Base-by-base conservation (phyloP, 1,140 invertebrate species). In the Grapholita molesta region DNA sequence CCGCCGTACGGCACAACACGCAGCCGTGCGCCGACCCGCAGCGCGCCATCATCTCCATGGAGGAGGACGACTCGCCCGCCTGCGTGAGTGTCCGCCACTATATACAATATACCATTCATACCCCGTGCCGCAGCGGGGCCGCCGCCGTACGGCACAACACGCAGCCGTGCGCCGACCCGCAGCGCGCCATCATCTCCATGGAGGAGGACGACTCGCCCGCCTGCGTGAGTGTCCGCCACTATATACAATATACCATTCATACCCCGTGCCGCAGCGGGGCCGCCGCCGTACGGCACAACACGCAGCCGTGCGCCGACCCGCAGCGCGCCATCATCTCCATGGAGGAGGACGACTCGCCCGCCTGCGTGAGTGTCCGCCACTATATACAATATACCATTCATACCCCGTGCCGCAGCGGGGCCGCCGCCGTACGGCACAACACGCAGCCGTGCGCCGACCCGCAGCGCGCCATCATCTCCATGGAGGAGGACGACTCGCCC, bases 281-380 rank as follows among this genome's bases (percentile, higher is more conserved):
- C 28, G 28, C 28, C 28, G 28, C 28, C 28, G 3, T 30, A 30
- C 28, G 28, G 28, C 28, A 30, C 28, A 30, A 30, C 28, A 30
- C 28, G 28, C 28, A 25, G 30, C 4, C 12, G 15, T 55, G n/a
- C 25, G 15, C 85, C 25, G 90, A 92, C 52, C 92, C 93, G 71
- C 95, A 97, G 78, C 93, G 95, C 79, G 94, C 95, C 35, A 98
- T 99, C 28, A 30, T 30, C 28, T 30, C 28, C 28, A 30, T 30
- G 28, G 28, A 30, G 28, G 28, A 30, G 28, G 28, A 30, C 28
- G 28, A 30, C 28, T 30, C 28, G 28, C 28, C 28, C 28, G 28
- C 28, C 28, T 28, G 23, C 8, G 7, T 6, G n/a, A 30, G 61
- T 97, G 98, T n/a, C 79, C 97, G 86, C 0, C 76, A 85, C 5